Conservation (phyloP, 2,888 invertebrate species). For the Polyommatus iphigenia region DNA sequence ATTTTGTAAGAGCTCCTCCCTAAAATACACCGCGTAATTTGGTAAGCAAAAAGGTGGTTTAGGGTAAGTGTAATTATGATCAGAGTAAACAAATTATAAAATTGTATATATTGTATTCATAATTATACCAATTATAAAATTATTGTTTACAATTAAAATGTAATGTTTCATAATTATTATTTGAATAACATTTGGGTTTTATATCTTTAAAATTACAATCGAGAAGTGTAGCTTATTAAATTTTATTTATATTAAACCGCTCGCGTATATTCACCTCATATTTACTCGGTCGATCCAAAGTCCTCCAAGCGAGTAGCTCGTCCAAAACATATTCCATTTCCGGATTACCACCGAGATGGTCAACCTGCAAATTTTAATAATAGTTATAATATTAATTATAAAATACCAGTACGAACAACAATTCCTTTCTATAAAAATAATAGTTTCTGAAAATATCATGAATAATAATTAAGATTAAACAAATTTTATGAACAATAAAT, state of each 20-base stretch:
- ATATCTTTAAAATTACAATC: neutral
- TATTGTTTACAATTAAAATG: neutral
- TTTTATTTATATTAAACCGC: neutral
- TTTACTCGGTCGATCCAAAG: neutral
- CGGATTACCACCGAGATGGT: conserved; percentile 35
- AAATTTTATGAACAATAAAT: too few species aligned
- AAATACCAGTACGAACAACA: too few species aligned
- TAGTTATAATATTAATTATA: neutral
- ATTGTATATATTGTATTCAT: neutral
- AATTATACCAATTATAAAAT: neutral
- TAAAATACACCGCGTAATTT: too few species aligned
- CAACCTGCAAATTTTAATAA: conserved; percentile 31
- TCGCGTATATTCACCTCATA: neutral
- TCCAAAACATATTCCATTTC: conserved; percentile 34
- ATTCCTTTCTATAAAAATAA: too few species aligned
- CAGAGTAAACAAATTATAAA: too few species aligned
- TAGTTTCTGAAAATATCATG: too few species aligned
- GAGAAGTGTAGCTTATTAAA: neutral
- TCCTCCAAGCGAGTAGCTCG: conserved; percentile 31
- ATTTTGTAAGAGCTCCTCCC: too few species aligned
- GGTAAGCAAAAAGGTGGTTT: too few species aligned
- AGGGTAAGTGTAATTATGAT: too few species aligned
- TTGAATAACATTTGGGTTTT: neutral
- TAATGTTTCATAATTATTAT: neutral
- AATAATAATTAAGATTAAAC: too few species aligned